These are phyloP conservation scores for Recurvirostra avosetta DNA, from an alignment of 2,113 vertebrate genomes.

Conservation along the genomic window DNA sequence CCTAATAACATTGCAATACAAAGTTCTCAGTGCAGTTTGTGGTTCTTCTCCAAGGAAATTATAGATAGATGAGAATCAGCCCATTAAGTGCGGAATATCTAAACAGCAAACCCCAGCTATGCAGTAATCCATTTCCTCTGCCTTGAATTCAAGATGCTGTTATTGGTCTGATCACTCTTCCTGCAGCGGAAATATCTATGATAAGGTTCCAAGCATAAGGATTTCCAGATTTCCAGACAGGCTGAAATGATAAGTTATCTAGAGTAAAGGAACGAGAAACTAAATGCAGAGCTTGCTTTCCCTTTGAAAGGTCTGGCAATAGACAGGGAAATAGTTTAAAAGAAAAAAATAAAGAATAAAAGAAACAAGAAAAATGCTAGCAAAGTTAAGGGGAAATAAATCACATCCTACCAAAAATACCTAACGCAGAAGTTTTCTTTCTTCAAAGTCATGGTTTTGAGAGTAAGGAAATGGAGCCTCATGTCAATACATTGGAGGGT, in stretches of 20 bases:
- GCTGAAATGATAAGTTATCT: constrained; percentile 70
- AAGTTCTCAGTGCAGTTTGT: not conserved
- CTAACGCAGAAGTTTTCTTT: not conserved
- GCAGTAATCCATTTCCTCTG: constrained; percentile 54
- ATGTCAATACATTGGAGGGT: not conserved
- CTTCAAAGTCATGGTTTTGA: not conserved
- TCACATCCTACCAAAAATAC: not conserved
- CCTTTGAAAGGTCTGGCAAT: constrained; percentile 22
- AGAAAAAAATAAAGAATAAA: not conserved
- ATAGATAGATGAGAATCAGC: constrained; percentile 41
- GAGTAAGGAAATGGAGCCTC: not conserved
- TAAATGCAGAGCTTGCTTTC: constrained; percentile 30
- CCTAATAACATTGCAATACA: not conserved
- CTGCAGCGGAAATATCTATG: constrained; percentile 62
- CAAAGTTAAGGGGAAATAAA: not conserved
- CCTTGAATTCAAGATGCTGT: constrained; percentile 63
- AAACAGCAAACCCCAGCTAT: constrained; percentile 23
- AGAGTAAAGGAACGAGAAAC: constrained; percentile 57
- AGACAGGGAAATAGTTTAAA: not conserved
- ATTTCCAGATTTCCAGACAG: constrained; percentile 72
- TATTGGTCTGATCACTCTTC: constrained; percentile 51
- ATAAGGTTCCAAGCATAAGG: constrained; percentile 67
- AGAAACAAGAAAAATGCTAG: not conserved
- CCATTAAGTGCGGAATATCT: not conserved
- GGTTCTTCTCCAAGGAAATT: not conserved